Evolutionary conservation across 2,113 vertebrate genomes (phyloP), one percentile per base, ranked within the genome.

Genomic region (Theristicus caerulescens): DNA sequence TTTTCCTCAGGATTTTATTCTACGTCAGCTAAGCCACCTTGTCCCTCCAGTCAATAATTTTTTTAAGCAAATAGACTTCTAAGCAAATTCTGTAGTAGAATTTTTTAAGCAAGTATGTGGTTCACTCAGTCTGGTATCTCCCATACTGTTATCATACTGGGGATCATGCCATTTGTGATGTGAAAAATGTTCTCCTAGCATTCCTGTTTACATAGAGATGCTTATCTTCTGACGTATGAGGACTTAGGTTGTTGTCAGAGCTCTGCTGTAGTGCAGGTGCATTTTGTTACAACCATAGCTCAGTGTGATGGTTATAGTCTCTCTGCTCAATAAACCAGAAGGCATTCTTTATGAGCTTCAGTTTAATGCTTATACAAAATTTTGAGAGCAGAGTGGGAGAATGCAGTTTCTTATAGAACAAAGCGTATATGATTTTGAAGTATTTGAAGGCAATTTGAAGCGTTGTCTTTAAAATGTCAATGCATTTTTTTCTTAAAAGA

Each of bases 151-250:
- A 0, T 9, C 24, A 3, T 14, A 13, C 13, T 11, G 22, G 27
- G 34, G 36, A 11, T 27, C 7, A 0, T 26, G 19, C 34, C 6
- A 0, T 1, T 16, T 19, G 8, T 11, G 26, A 0, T 10, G 29
- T 46, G 40, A 24, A 25, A 34, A 73, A 5, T 3, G 29, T 34
- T 67, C 19, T 80, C 14, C 19, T 42, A 17, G 21, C 11, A 0
- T 40, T 54, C 6, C 38, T 6, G 7, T 4, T 58, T 22, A 18
- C 14, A 0, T 0, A 7, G 51, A 36, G 11, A 8, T 19, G 46
- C 27, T 40, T 21, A 2, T 65, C 32, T 52, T 24, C 22, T 34
- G 34, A 34, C 62, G 14, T 1, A 4, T 5, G 21, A 16, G 18
- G 17, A 1, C 26, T 21, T 0, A 1, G 0, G 25, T 8, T 7